Conservation (phyloP, 1,140 invertebrate genomes). For the Drosophila neocordata region DNA sequence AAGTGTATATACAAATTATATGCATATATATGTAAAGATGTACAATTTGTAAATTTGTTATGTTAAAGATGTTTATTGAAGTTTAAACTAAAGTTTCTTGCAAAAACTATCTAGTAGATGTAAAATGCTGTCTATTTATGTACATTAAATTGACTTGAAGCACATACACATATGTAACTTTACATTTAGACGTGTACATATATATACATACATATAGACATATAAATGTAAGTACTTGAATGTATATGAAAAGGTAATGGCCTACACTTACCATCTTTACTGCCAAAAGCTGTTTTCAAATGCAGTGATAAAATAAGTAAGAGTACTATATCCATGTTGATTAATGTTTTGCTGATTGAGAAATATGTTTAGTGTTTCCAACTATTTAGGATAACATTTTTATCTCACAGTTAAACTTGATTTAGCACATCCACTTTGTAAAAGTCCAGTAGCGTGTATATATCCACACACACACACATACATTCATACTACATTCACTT, state of each 20-base stretch:
- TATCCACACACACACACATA: not conserved
- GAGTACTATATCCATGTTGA: conserved; percentile 2
- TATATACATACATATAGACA: not conserved
- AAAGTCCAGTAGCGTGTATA: not conserved
- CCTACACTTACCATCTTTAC: conserved; percentile 8
- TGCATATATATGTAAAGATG: too few species aligned
- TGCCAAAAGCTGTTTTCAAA: conserved; percentile 10
- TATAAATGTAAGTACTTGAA: not conserved
- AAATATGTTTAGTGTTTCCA: not conserved
- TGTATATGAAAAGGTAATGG: conserved; percentile 3
- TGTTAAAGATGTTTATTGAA: too few species aligned
- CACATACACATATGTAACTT: not conserved
- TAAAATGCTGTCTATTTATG: not conserved
- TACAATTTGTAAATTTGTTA: not conserved
- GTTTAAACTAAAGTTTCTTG: not conserved
- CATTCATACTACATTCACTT: conserved; percentile 11
- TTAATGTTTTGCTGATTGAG: conserved; percentile 9
- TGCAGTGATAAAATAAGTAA: conserved; percentile 5
- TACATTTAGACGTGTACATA: not conserved
- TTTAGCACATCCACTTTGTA: conserved; percentile 9
- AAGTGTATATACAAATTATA: not conserved
- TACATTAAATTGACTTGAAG: not conserved
- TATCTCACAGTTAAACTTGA: conserved; percentile 1
- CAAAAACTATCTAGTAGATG: not conserved
- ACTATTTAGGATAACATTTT: not conserved